Conservation (phyloP, 1,140 invertebrate species). For the Eriosoma lanigerum region DNA sequence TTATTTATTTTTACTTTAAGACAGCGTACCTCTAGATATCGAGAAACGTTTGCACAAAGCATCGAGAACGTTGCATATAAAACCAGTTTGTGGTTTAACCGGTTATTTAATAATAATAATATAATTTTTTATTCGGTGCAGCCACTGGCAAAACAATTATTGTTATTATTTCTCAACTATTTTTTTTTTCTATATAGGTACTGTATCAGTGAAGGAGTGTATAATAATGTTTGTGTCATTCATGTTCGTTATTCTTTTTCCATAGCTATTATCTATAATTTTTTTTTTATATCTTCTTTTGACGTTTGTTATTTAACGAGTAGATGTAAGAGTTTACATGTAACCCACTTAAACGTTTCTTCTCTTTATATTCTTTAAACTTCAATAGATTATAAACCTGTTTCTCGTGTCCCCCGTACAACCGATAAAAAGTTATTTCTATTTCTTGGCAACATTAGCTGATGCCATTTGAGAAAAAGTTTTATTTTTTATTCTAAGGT, state of each 20-base stretch:
- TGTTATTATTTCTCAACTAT: neutral
- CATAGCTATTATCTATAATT: neutral
- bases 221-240: neutral
- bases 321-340: no score
- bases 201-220: no score
- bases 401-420: neutral
- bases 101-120: neutral
- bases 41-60: no score
- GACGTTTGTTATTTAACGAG: neutral
- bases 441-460: neutral
- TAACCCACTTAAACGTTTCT: neutral
- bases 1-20: no score
- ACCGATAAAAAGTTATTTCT: no score
- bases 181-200: neutral
- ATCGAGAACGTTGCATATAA: neutral
- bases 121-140: neutral
- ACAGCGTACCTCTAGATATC: no score
- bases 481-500: no score
- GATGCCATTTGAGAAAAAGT: neutral
- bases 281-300: neutral
- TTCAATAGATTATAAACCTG: neutral
- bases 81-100: neutral
- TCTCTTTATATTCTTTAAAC: neutral
- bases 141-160: neutral
- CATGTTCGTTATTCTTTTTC: neutral